Percentiles rank a stretch among this genome's conserved stretches.
Evolutionary conservation across 2,888 invertebrate genomes (phyloP).

Genomic region (Pasiphila rectangulata): DNA sequence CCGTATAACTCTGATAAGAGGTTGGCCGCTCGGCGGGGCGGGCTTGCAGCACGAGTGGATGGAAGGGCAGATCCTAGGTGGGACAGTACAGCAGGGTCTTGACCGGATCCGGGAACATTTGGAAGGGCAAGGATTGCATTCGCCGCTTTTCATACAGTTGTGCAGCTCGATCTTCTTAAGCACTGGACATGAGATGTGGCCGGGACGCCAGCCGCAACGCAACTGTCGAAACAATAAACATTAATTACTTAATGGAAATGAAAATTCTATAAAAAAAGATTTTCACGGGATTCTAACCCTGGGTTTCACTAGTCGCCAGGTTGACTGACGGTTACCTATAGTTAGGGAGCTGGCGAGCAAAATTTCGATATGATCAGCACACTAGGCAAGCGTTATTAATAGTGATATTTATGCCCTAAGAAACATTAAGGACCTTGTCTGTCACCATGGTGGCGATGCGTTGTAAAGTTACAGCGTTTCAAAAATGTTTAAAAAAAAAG

Average conservation of each 20-base stretch:
- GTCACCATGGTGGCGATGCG: too few species aligned
- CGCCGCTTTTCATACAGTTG: slow-evolving; percentile 52
- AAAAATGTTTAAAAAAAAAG: too few species aligned
- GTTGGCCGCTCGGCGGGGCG: slow-evolving; percentile 40
- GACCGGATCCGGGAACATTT: slow-evolving; percentile 45
- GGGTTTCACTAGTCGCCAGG: too few species aligned
- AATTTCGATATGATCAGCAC: too few species aligned
- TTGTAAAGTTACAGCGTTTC: too few species aligned
- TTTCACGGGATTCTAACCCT: too few species aligned
- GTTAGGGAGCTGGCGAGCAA: too few species aligned
- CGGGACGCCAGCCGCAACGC: slow-evolving; percentile 74
- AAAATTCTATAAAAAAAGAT: too few species aligned
- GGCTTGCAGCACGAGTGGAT: slow-evolving; percentile 47
- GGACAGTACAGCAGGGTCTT: slow-evolving; percentile 46
- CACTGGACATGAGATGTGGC: slow-evolving; percentile 71
- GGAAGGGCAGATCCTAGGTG: slow-evolving; percentile 49
- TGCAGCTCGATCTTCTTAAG: slow-evolving; percentile 64
- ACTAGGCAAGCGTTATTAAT: too few species aligned
- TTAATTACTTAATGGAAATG: neutral
- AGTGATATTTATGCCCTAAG: too few species aligned
- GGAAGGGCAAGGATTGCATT: slow-evolving; percentile 48
- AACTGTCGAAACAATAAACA: slow-evolving; percentile 46
- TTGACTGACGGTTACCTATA: too few species aligned
- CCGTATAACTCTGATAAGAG: slow-evolving; percentile 61
- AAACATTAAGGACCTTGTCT: too few species aligned